These are phyloP conservation scores for Myotis lucifugus DNA, from an alignment of 2,113 vertebrate species.

Conservation along the genomic window DNA sequence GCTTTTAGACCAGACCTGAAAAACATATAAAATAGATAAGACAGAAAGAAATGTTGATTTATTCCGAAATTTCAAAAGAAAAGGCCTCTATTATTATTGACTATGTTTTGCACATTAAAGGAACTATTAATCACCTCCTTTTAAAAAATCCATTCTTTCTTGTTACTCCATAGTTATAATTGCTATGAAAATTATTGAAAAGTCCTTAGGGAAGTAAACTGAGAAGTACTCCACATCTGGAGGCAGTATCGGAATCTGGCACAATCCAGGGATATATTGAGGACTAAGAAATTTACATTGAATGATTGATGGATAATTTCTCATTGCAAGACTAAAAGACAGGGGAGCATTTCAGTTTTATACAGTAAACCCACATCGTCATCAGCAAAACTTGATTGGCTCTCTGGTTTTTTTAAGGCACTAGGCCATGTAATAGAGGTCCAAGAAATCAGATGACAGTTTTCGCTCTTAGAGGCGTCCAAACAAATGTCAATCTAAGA, in stretches of 20 bases:
- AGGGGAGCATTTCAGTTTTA: not conserved
- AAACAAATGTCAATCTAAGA: not conserved
- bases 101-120: conserved; percentile 4
- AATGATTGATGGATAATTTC: not conserved
- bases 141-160: not conserved
- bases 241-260: not conserved
- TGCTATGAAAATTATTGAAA: conserved; percentile 1
- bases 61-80: conserved; percentile 14
- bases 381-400: not conserved
- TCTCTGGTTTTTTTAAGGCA: not conserved
- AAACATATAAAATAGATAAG: not conserved
- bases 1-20: not conserved
- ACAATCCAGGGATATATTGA: not conserved
- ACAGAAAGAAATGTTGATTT: not conserved
- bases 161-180: not conserved
- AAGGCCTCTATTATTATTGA: not conserved
- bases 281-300: not conserved
- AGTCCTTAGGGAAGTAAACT: not conserved
- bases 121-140: not conserved
- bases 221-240: not conserved
- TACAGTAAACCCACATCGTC: not conserved
- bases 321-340: conserved; percentile 4
- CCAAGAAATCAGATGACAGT: not conserved
- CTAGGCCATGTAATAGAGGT: not conserved
- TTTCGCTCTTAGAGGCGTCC: not conserved